These are phyloP conservation scores for Stenodera caucasica DNA, from an alignment of 2,888 invertebrate genomes.

Conservation along the genomic window DNA sequence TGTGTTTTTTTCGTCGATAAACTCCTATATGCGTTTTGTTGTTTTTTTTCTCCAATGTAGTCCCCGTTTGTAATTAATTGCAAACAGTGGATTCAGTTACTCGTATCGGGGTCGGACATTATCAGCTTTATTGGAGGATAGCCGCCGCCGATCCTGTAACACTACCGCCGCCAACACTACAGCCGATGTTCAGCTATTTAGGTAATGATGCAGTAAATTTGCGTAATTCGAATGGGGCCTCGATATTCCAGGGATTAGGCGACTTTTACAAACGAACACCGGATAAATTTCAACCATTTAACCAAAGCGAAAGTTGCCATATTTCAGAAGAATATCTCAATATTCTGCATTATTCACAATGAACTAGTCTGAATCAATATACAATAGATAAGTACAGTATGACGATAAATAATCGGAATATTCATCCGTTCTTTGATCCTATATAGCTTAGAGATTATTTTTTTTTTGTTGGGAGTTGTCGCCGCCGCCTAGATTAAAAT, in stretches of 20 bases:
- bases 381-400: too few species aligned
- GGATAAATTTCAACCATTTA: slow-evolving; percentile 8
- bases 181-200: slow-evolving; percentile 44
- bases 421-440: too few species aligned
- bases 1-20: not conserved
- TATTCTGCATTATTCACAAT: too few species aligned
- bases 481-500: too few species aligned
- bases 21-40: slow-evolving; percentile 29
- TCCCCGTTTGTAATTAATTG: slow-evolving; percentile 42
- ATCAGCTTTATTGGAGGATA: slow-evolving; percentile 47
- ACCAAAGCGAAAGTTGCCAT: too few species aligned
- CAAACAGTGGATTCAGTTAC: slow-evolving; percentile 46
- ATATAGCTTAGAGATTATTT: too few species aligned
- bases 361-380: too few species aligned
- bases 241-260: slow-evolving; percentile 24
- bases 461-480: too few species aligned
- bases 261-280: slow-evolving; percentile 19
- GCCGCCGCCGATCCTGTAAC: slow-evolving; percentile 30
- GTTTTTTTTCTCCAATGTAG: slow-evolving; percentile 28
- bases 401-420: too few species aligned
- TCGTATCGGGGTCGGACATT: slow-evolving; percentile 43
- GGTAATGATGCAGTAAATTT: slow-evolving; percentile 53
- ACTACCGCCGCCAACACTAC: not conserved
- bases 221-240: slow-evolving; percentile 42
- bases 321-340: too few species aligned